Evolutionary conservation across 2,797 vertebrate species (phyloP), one percentile per base, ranked within the genome.

Genomic region (Euphonia xanthogaster): DNA sequence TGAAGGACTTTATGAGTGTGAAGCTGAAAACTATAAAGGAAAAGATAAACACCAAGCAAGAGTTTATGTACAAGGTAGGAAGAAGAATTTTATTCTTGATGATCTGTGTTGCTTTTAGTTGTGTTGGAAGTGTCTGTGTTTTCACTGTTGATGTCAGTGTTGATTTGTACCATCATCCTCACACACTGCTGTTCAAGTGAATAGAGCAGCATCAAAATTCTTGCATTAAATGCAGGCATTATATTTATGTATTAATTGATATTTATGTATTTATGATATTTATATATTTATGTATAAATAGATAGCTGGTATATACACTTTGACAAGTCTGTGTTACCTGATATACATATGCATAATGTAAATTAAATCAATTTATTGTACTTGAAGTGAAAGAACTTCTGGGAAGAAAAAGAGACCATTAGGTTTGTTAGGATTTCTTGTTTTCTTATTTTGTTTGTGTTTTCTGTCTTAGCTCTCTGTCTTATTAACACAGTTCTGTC

Each of bases 1-100:
- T 53, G 98, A 98, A 78, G 99, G 99, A 25, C 91, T 86, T 24
- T 99, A 99, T 68, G 98, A 98, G 92, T 99, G 99, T 90, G 99
- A 99, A 94, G 99, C 99, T 9, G 88, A 98, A 90, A 99, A 99
- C 95, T 98, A 98, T 6, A 99, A 98, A 97, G 99, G 99, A 86
- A 99, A 98, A 94, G 99, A 99, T 97, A 98, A 97, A 88, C 98
- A 99, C 95, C 97, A 97, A 45, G 98, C 98, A 42, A 98, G 96
- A 54, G 84, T 99, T 88, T 98, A 98, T 91, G 99, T 99, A 28
- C 98, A 99, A 97, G 99, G 99, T 99, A 97, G 80, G 82, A 93
- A 60, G 31, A 70, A 61, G 45, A 51, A 18, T 73, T 88, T 71
- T 66, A 28, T 91, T 92, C 40, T 78, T 78, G 31, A 40, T 25